phyloP scores from a whole-genome alignment of 2,888 invertebrate species.

The Dicycla oo region DNA sequence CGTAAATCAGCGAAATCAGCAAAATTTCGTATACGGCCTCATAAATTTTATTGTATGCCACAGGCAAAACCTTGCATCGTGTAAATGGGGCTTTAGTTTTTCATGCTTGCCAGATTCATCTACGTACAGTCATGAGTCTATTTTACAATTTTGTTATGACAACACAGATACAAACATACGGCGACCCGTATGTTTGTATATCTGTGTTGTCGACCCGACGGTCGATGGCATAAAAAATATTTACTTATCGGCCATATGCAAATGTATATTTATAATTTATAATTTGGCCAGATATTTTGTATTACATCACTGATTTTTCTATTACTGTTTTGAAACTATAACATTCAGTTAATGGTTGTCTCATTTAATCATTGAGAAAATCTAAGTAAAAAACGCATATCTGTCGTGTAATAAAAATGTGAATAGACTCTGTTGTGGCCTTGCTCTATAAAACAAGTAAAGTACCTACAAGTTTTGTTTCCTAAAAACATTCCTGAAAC shows the following conservation, averaged over 20 bases:
- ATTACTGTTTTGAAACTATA: too few relatives aligned
- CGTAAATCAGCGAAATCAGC: too few relatives aligned
- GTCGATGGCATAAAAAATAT: constrained; percentile 21
- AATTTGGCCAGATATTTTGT: neutral
- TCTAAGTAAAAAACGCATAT: constrained; percentile 11
- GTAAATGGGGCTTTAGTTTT: neutral
- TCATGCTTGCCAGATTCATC: neutral
- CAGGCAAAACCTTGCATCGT: neutral
- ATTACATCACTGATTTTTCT: too few relatives aligned
- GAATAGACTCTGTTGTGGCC: constrained; percentile 15
- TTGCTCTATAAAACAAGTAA: constrained; percentile 37
- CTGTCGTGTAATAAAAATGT: constrained; percentile 24
- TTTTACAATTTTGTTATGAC: neutral
- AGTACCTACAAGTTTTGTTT: constrained; percentile 28
- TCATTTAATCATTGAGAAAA: too few relatives aligned
- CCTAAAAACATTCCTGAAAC: constrained; percentile 31
- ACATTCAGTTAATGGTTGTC: too few relatives aligned
- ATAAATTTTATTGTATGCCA: neutral
- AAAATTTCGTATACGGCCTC: too few relatives aligned
- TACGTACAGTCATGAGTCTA: too few relatives aligned
- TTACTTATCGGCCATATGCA: constrained; percentile 10
- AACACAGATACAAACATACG: constrained; percentile 10
- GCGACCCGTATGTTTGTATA: too few relatives aligned
- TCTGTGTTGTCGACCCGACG: too few relatives aligned
- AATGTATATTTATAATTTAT: neutral